These are phyloP conservation scores for Thysanoteuthis rhombus DNA, from an alignment of 2,888 invertebrate species.

Conservation along the genomic window DNA sequence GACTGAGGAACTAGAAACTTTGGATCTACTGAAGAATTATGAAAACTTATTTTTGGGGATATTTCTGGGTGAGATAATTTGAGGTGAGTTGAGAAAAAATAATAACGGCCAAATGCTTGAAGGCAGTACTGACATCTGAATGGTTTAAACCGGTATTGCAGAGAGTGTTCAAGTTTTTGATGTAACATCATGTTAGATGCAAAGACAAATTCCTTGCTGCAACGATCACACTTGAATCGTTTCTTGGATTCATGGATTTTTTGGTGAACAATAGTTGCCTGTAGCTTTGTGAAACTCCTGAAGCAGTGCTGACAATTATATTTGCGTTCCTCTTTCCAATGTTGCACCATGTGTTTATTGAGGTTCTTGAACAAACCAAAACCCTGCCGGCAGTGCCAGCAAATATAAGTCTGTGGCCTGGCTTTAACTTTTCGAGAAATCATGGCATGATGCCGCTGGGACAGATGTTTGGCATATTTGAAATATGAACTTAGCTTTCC, in stretches of 20 bases:
- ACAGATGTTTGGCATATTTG: slow-evolving; percentile 18
- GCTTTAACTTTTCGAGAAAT: neutral
- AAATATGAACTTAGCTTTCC: neutral
- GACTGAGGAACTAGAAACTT: neutral
- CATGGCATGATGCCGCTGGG: neutral
- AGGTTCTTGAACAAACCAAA: neutral
- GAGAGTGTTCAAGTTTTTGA: neutral
- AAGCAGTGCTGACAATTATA: neutral
- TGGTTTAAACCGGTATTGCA: neutral
- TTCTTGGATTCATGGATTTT: neutral
- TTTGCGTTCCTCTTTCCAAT: neutral
- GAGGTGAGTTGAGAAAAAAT: neutral
- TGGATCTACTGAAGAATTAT: neutral
- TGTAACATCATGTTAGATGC: neutral
- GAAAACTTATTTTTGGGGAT: neutral
- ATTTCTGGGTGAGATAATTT: neutral
- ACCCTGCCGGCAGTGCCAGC: neutral
- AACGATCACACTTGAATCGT: neutral
- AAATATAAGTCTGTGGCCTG: neutral
- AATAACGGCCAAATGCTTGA: neutral
- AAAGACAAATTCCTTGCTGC: neutral
- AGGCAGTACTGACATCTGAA: neutral
- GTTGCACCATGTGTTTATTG: neutral
- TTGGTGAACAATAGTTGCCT: neutral
- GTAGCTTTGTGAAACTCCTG: neutral